Percentiles rank a stretch among this genome's conserved stretches.
Evolutionary conservation across 2,888 invertebrate species (phyloP).

Genomic region (Trissonchulus sp.): DNA sequence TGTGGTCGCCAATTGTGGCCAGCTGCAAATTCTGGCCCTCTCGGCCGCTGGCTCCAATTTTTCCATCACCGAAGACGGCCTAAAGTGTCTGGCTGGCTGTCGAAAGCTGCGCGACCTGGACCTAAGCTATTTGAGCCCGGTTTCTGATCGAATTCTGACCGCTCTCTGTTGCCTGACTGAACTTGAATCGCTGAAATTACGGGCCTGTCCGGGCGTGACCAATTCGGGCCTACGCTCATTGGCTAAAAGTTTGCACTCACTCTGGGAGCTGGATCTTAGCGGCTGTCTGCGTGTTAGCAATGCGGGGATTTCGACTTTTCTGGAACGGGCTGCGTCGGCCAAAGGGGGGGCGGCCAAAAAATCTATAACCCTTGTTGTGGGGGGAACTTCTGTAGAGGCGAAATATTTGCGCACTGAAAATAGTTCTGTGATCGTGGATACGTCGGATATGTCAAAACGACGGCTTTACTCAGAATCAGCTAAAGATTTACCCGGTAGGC

Average conservation of each 20-base stretch:
- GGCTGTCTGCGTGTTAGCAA: constrained; percentile 29
- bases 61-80: neutral
- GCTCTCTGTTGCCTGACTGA: neutral
- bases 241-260: neutral
- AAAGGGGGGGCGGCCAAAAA: neutral
- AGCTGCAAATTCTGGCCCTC: neutral
- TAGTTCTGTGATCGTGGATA: neutral
- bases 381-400: neutral
- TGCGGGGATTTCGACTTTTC: neutral
- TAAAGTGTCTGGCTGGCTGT: neutral
- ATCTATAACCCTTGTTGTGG: neutral
- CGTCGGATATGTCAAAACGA: constrained; percentile 23
- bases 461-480: constrained; percentile 5
- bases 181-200: neutral
- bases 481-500: too few relatives aligned
- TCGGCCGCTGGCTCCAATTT: constrained; percentile 5
- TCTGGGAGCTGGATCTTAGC: constrained; percentile 29
- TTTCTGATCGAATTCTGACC: neutral
- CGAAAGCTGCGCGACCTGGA: neutral
- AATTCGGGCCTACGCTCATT: neutral
- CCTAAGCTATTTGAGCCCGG: neutral
- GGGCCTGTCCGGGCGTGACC: constrained; percentile 5
- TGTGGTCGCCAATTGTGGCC: neutral
- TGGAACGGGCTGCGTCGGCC: neutral
- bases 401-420: neutral